A percentile compares a stretch with the other conserved stretches of the same genome.
Conservation (phyloP, 2,888 invertebrate species). For the Dryococelus australis region DNA sequence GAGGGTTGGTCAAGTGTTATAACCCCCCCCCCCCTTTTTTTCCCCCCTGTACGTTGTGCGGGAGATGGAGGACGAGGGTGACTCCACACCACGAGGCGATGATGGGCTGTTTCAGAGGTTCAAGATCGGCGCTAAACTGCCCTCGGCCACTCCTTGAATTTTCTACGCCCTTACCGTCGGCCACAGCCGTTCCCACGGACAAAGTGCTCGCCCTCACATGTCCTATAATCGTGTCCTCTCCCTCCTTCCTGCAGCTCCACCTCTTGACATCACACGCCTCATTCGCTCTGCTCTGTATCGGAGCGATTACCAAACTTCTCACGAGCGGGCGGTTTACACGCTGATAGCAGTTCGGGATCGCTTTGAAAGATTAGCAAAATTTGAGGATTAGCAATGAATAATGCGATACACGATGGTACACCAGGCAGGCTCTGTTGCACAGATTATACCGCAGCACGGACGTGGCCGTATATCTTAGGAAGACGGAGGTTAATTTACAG, state of each 20-base stretch:
- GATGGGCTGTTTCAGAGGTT: not conserved
- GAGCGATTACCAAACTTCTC: not conserved
- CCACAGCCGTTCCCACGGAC: not conserved
- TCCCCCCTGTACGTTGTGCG: no score
- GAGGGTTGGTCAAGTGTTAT: slow-evolving; percentile 35
- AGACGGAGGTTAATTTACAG: no score
- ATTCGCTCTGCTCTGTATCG: slow-evolving; percentile 16
- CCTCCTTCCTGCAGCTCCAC: not conserved
- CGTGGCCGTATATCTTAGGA: no score
- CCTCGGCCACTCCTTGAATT: not conserved
- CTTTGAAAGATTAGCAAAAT: no score
- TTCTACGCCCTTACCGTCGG: not conserved
- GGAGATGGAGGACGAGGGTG: not conserved
- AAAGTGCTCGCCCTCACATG: not conserved
- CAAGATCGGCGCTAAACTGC: not conserved
- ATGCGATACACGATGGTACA: no score
- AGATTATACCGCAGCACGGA: no score
- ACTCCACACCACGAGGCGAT: not conserved
- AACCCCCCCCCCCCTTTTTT: not conserved
- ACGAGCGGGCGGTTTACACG: not conserved
- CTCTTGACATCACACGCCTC: not conserved
- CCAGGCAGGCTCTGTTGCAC: no score
- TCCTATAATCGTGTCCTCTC: not conserved
- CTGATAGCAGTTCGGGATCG: not conserved
- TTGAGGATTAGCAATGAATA: no score